Evolutionary conservation across 2,797 vertebrate species (phyloP).

Genomic region (Rhinatrema bivittatum): DNA sequence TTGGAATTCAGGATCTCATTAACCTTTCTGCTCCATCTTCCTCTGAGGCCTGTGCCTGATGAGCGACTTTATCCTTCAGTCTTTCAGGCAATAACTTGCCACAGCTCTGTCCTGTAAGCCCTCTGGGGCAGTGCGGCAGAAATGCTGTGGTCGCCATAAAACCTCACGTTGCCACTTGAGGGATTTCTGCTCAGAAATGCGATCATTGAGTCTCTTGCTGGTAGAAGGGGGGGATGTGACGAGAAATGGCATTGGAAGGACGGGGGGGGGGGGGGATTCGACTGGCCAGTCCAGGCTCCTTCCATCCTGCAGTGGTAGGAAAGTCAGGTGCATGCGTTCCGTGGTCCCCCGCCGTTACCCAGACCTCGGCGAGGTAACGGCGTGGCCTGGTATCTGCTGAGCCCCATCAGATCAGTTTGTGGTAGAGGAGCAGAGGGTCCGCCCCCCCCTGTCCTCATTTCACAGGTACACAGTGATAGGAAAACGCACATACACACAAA

Average conservation of each 20-base stretch:
- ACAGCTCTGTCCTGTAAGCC: too few species aligned
- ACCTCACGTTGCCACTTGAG: too few species aligned
- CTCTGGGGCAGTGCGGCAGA: too few species aligned
- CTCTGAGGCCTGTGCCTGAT: background rate
- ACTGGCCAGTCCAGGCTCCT: background rate
- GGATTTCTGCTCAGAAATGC: background rate
- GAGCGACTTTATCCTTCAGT: background rate
- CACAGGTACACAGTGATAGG: too few species aligned
- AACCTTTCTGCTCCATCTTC: background rate
- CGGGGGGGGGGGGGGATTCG: background rate
- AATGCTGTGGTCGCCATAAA: too few species aligned
- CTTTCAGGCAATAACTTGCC: too few species aligned
- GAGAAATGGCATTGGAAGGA: background rate
- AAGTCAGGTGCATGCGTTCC: background rate
- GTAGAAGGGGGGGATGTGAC: background rate
- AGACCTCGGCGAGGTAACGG: slow-evolving; percentile 17
- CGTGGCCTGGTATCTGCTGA: too few species aligned
- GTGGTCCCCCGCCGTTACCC: background rate
- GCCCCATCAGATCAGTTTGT: too few species aligned
- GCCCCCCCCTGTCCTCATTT: too few species aligned
- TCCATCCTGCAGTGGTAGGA: background rate
- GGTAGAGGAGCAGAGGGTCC: too few species aligned
- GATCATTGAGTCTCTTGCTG: background rate
- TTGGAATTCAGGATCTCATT: too few species aligned
- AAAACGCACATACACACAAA: too few species aligned